A percentile compares a stretch with the other conserved stretches of the same genome.
These are phyloP conservation scores for Molossus alvarezi DNA, from an alignment of 2,797 vertebrate species.

Conservation along the genomic window DNA sequence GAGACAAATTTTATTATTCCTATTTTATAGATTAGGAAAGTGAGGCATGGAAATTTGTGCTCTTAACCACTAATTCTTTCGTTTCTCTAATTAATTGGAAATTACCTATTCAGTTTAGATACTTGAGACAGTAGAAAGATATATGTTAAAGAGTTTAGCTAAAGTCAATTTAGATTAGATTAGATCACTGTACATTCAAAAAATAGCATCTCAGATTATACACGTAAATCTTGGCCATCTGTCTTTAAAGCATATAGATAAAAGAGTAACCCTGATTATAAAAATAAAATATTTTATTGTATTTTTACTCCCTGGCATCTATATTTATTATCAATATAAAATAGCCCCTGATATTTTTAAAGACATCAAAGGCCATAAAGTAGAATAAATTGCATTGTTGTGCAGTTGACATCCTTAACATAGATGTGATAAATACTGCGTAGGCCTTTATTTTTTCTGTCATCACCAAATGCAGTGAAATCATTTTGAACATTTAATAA, in stretches of 20 bases:
- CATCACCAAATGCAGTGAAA: constrained; percentile 5
- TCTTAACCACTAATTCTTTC: constrained; percentile 28
- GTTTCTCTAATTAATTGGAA: not conserved
- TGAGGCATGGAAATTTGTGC: not conserved
- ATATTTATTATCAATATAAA: constrained; percentile 20
- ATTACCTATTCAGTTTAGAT: not conserved
- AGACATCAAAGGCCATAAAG: not conserved
- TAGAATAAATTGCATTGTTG: not conserved
- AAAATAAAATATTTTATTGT: constrained; percentile 38
- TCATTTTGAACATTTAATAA: constrained; percentile 43
- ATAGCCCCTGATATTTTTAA: not conserved
- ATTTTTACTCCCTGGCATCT: not conserved
- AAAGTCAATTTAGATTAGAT: not conserved
- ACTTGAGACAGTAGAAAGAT: not conserved
- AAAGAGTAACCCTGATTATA: not conserved
- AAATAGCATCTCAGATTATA: constrained; percentile 22
- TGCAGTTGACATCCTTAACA: not conserved
- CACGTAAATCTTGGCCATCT: not conserved
- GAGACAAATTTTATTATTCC: not conserved
- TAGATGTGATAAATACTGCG: not conserved
- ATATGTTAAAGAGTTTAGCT: not conserved
- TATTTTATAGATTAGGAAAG: not conserved
- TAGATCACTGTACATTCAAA: not conserved
- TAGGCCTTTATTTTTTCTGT: constrained; percentile 65
- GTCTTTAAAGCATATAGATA: not conserved